Evolutionary conservation across 2,888 invertebrate species (phyloP).

Genomic region (Eupithecia exiguata): DNA sequence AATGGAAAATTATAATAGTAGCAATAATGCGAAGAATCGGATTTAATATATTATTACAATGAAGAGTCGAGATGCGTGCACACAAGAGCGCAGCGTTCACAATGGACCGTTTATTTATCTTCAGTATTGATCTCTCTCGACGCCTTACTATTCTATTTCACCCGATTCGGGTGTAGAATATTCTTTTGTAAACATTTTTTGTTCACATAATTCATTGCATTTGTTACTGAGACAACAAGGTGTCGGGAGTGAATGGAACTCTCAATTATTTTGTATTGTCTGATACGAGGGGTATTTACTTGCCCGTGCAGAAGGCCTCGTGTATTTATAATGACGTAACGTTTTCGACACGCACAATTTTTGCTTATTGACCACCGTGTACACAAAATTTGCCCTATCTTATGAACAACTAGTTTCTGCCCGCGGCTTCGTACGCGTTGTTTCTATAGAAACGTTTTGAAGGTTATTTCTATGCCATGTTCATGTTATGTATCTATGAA

Average conservation of each 20-base stretch:
- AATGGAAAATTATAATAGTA: conserved; percentile 1
- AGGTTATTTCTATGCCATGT: too few relatives aligned
- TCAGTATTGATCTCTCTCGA: conserved; percentile 71
- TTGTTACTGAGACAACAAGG: conserved; percentile 66
- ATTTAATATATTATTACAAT: conserved; percentile 23
- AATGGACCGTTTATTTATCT: conserved; percentile 75
- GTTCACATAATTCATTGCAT: conserved; percentile 72
- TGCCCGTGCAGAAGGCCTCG: conserved; percentile 31
- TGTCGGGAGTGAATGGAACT: conserved; percentile 64
- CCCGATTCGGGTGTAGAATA: conserved; percentile 63
- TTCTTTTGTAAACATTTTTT: conserved; percentile 75
- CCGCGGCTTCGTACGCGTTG: neutral
- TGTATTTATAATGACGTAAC: conserved; percentile 54
- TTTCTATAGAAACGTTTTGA: neutral
- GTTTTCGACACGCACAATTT: conserved; percentile 40
- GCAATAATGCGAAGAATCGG: conserved; percentile 6
- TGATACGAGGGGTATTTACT: conserved; percentile 48
- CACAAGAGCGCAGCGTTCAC: conserved; percentile 58
- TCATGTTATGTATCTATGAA: too few relatives aligned
- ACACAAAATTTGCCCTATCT: neutral
- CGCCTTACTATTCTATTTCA: conserved; percentile 61
- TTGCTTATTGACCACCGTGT: neutral
- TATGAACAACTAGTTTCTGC: neutral
- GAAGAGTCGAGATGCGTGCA: conserved; percentile 38
- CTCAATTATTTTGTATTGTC: conserved; percentile 69